These are phyloP conservation scores for Pangasius krempfi DNA, from an alignment of 2,797 vertebrate species.

Conservation along the genomic window DNA sequence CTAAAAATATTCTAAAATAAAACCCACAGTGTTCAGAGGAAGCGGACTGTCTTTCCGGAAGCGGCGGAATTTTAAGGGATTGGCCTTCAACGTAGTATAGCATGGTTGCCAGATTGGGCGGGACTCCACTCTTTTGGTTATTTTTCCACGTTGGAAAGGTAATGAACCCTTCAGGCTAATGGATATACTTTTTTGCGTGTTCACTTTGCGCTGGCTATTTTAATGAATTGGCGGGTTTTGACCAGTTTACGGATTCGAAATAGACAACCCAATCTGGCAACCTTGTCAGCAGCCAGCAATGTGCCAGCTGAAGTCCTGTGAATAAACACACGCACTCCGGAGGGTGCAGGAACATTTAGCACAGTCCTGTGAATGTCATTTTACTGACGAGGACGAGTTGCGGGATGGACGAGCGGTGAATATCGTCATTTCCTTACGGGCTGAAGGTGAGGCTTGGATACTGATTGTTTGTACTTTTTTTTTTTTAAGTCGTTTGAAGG, in stretches of 20 bases:
- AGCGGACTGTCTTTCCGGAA: slow-evolving; percentile 64
- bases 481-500: slow-evolving; percentile 23
- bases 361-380: background rate
- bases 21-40: slow-evolving; percentile 3
- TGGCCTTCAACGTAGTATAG: slow-evolving; percentile 28
- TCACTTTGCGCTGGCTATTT: background rate
- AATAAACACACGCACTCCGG: slow-evolving; percentile 36
- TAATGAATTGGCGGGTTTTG: background rate
- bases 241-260: background rate
- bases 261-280: background rate
- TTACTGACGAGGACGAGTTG: background rate
- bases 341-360: slow-evolving; percentile 31
- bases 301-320: slow-evolving; percentile 24
- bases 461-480: background rate
- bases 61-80: slow-evolving; percentile 57
- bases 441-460: slow-evolving; percentile 72
- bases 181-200: background rate
- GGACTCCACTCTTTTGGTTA: rapidly evolving
- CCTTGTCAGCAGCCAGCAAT: background rate
- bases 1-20: background rate
- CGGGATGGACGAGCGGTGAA: slow-evolving; percentile 66
- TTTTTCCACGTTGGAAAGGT: background rate
- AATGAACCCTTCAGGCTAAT: background rate
- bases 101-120: slow-evolving; percentile 11
- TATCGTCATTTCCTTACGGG: slow-evolving; percentile 69